Evolutionary conservation across 2,888 invertebrate genomes (phyloP).

Genomic region (Leptogaster cylindrica): DNA sequence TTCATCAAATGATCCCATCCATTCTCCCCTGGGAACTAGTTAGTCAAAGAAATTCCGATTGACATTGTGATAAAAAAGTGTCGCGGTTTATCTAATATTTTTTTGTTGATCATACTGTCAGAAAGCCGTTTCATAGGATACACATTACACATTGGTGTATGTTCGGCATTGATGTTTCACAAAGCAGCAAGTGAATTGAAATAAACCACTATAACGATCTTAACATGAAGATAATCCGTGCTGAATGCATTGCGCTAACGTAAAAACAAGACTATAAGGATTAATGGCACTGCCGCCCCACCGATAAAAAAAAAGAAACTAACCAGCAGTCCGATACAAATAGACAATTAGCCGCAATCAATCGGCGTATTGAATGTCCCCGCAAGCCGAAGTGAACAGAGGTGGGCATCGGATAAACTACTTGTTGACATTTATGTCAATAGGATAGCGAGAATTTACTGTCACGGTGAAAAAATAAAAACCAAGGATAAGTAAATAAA

Average conservation of each 20-base stretch:
- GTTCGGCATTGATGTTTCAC: slow-evolving; percentile 21
- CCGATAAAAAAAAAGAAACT: slow-evolving; percentile 25
- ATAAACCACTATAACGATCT: slow-evolving; percentile 33
- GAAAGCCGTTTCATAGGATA: slow-evolving; percentile 7
- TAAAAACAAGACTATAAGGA: slow-evolving; percentile 32
- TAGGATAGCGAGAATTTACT: slow-evolving; percentile 41
- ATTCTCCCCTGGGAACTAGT: slow-evolving; percentile 33
- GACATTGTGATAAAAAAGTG: slow-evolving; percentile 38
- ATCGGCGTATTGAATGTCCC: slow-evolving; percentile 32
- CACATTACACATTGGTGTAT: neutral
- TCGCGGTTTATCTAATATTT: slow-evolving; percentile 40
- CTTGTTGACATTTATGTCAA: slow-evolving; percentile 43
- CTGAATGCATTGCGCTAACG: slow-evolving; percentile 3
- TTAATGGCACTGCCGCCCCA: slow-evolving; percentile 31
- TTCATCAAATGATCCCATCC: too few relatives aligned
- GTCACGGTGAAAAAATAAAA: slow-evolving; percentile 33
- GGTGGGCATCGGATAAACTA: slow-evolving; percentile 41
- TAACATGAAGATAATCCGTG: slow-evolving; percentile 28
- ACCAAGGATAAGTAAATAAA: slow-evolving; percentile 28
- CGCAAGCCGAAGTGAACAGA: neutral
- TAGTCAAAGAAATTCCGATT: slow-evolving; percentile 36
- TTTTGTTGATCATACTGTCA: slow-evolving; percentile 10
- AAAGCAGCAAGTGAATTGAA: slow-evolving; percentile 15
- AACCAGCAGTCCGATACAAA: slow-evolving; percentile 38
- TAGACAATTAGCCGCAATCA: slow-evolving; percentile 45